These are phyloP conservation scores for Reticulitermes lucifugus DNA, from an alignment of 2,888 invertebrate genomes.

Conservation along the genomic window DNA sequence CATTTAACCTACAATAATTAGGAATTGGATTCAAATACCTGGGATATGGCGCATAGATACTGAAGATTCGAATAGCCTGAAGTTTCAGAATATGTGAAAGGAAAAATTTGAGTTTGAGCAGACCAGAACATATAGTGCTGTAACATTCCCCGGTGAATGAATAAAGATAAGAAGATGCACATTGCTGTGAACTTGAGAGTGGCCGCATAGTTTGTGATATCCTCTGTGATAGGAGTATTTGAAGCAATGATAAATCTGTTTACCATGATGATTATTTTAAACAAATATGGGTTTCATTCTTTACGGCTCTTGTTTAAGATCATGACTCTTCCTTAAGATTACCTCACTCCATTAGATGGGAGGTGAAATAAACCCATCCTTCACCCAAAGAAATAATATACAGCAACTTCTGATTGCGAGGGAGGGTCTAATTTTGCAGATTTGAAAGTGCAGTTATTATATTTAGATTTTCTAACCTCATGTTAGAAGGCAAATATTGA, in stretches of 20 bases:
- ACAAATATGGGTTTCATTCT: slow-evolving; percentile 24
- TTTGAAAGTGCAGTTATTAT: neutral
- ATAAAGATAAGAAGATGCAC: slow-evolving; percentile 10
- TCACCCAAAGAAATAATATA: neutral
- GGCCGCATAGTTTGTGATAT: slow-evolving; percentile 9
- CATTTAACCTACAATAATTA: no score
- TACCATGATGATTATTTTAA: slow-evolving; percentile 44
- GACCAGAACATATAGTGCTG: slow-evolving; percentile 2
- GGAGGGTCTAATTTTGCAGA: neutral
- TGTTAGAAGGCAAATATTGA: no score
- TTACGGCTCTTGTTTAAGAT: neutral
- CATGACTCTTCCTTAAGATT: slow-evolving; percentile 26
- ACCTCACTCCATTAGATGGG: slow-evolving; percentile 45
- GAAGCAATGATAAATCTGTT: slow-evolving; percentile 47
- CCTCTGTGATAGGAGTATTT: slow-evolving; percentile 11
- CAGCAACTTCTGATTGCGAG: neutral
- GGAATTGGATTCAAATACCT: no score
- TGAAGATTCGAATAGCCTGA: no score
- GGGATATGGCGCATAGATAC: no score
- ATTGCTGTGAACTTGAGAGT: neutral
- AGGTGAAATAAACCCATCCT: no score
- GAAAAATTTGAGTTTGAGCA: neutral
- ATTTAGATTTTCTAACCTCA: neutral
- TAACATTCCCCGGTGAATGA: slow-evolving; percentile 17
- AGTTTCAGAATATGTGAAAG: no score